These are phyloP conservation scores for Pachypeltis micranthus DNA, from an alignment of 1,140 invertebrate species.

Conservation along the genomic window DNA sequence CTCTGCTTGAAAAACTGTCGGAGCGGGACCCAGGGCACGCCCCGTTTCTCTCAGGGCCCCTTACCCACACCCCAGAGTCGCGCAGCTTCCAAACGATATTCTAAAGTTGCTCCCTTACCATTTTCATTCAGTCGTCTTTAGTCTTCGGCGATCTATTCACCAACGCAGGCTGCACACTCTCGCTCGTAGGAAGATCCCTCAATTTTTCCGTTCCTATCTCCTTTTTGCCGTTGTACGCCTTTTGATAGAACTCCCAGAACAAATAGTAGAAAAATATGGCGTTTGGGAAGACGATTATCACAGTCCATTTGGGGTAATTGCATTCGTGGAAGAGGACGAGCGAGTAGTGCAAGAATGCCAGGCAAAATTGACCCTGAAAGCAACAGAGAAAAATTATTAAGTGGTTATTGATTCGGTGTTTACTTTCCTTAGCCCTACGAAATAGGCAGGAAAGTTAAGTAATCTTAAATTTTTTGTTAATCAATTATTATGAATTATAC, in stretches of 20 bases:
- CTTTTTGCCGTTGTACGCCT: constrained; percentile 41
- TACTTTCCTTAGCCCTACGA: background rate
- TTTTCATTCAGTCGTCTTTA: background rate
- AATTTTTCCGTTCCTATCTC: background rate
- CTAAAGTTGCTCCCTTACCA: background rate
- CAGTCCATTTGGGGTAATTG: constrained; percentile 62
- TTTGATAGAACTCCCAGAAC: constrained; percentile 66
- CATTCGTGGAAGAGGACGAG: constrained; percentile 76
- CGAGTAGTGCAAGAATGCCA: constrained; percentile 62
- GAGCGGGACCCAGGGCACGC: too few relatives aligned
- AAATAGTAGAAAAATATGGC: constrained; percentile 69
- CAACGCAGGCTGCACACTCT: too few relatives aligned
- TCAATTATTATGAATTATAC: background rate
- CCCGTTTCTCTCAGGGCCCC: too few relatives aligned
- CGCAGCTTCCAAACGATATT: background rate
- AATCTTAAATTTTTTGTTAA: background rate
- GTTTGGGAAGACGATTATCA: constrained; percentile 64
- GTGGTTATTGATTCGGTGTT: background rate
- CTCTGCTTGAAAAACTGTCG: too few relatives aligned
- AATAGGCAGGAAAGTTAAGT: background rate
- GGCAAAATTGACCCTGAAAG: constrained; percentile 61
- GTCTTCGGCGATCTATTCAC: too few relatives aligned
- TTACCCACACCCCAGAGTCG: too few relatives aligned
- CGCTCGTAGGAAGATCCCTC: too few relatives aligned
- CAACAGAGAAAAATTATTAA: constrained; percentile 26